Evolutionary conservation across 2,797 vertebrate species (phyloP).

Genomic region (Oceanodroma leucorhoa): DNA sequence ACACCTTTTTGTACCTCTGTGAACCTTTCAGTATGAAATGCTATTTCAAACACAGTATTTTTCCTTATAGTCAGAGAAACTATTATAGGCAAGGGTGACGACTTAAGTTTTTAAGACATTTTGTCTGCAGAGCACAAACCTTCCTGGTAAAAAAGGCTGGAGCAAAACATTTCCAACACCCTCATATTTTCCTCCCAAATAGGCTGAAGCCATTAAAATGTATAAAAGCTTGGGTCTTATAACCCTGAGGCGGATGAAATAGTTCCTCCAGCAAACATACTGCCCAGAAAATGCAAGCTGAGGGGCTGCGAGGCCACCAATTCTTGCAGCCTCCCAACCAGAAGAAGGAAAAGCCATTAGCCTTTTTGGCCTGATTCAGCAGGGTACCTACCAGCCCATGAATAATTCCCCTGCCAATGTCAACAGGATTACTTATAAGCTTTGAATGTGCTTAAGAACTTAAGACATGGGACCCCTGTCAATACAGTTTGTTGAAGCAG

Average conservation of each 20-base stretch:
- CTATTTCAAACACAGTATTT: background rate
- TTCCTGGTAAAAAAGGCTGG: background rate
- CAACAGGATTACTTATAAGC: background rate
- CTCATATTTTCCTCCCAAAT: background rate
- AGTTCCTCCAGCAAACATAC: background rate
- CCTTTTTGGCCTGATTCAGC: slow-evolving; percentile 12
- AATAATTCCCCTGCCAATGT: background rate
- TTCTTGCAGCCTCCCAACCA: background rate
- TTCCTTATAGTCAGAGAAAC: background rate
- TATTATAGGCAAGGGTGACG: background rate
- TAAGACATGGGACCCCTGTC: background rate
- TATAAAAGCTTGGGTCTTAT: background rate
- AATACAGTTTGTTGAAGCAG: background rate
- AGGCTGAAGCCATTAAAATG: background rate
- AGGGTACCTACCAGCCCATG: background rate
- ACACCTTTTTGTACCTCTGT: background rate
- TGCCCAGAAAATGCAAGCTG: background rate
- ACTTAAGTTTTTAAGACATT: background rate
- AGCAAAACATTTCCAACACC: background rate
- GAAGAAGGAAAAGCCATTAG: background rate
- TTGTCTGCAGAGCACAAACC: background rate
- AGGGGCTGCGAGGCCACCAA: background rate
- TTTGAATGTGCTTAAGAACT: background rate
- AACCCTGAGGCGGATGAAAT: background rate
- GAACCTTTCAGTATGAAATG: background rate